Conservation (phyloP, 2,888 invertebrate species). For the Polydrusus tereticollis region DNA sequence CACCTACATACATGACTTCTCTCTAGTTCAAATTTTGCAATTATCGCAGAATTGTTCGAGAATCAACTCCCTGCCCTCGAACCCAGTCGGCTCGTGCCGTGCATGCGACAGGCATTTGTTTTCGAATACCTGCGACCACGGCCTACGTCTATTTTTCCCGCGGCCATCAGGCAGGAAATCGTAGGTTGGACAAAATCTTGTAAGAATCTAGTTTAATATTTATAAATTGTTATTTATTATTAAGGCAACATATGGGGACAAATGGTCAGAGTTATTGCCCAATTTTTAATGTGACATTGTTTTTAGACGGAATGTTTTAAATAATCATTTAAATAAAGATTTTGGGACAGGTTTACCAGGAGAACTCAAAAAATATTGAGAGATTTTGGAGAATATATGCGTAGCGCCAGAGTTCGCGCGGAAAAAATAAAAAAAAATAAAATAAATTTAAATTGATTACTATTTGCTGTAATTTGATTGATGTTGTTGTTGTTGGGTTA, state of each 20-base stretch:
- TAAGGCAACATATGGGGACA: slow-evolving; percentile 43
- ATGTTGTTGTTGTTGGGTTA: no score
- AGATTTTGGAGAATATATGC: no score
- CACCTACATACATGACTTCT: not conserved
- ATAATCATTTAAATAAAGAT: not conserved
- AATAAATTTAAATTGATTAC: no score
- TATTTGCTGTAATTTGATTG: no score
- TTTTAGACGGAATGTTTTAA: not conserved
- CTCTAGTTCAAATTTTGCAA: not conserved
- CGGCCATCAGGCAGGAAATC: slow-evolving; percentile 47
- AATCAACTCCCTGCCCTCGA: slow-evolving; percentile 19
- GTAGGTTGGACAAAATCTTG: slow-evolving; percentile 48
- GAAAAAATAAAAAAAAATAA: no score
- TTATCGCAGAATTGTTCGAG: slow-evolving; percentile 3
- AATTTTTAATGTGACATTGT: slow-evolving; percentile 33
- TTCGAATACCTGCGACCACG: slow-evolving; percentile 45
- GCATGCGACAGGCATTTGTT: slow-evolving; percentile 45
- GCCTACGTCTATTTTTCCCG: slow-evolving; percentile 46
- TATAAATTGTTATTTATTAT: slow-evolving; percentile 45
- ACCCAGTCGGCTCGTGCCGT: slow-evolving; percentile 43
- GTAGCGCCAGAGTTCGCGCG: no score
- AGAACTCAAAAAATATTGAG: no score
- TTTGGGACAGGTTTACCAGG: no score
- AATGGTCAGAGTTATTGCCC: slow-evolving; percentile 42
- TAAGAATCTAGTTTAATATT: slow-evolving; percentile 50